phyloP scores from a whole-genome alignment of 2,113 vertebrate genomes.

The Paramisgurnus dabryanus region DNA sequence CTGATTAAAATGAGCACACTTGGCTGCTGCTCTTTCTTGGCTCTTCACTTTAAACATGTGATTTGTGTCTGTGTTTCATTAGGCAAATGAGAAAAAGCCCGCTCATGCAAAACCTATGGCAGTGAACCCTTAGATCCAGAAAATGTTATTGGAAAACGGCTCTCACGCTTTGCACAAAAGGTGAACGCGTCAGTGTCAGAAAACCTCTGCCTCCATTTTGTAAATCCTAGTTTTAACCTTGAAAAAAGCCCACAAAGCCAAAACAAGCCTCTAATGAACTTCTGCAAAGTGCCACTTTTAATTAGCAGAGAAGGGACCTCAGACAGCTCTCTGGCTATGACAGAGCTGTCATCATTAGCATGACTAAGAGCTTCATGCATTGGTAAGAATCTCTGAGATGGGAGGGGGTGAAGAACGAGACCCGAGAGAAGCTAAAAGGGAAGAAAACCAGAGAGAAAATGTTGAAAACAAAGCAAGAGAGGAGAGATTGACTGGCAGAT shows the following conservation, averaged over 20 bases:
- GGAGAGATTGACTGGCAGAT: constrained; percentile 11
- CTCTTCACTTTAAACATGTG: constrained; percentile 33
- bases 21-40: constrained; percentile 16
- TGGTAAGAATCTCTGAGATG: constrained; percentile 20
- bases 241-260: constrained; percentile 8
- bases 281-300: constrained; percentile 54
- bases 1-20: constrained; percentile 40
- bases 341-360: constrained; percentile 49
- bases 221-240: constrained; percentile 17
- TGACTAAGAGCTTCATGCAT: constrained; percentile 44
- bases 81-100: constrained; percentile 24
- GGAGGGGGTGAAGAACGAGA: not conserved
- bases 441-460: too few species aligned
- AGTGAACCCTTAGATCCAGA: constrained; percentile 17
- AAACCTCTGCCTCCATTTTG: constrained; percentile 6
- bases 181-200: constrained; percentile 7
- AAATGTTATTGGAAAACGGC: constrained; percentile 2
- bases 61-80: constrained; percentile 29
- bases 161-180: not conserved
- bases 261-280: constrained; percentile 43
- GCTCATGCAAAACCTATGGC: constrained; percentile 12
- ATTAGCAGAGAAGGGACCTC: constrained; percentile 52
- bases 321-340: constrained; percentile 40
- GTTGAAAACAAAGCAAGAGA: not conserved
- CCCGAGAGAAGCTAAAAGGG: not conserved